Evolutionary conservation across 2,888 invertebrate species (phyloP).

Genomic region (Icerya purchasi): DNA sequence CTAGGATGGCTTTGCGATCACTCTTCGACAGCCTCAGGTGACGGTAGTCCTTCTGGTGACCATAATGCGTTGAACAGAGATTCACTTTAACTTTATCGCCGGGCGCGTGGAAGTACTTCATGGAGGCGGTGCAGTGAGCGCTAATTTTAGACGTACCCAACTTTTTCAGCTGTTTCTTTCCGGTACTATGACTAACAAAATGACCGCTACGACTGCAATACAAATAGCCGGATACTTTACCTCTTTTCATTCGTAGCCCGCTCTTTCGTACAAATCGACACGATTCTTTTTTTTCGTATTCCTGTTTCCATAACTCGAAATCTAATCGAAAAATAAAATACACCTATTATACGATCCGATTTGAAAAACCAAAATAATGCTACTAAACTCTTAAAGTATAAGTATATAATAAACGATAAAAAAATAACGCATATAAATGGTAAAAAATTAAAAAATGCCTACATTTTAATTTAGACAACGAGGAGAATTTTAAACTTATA

Average conservation of each 20-base stretch:
- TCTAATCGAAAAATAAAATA: no score
- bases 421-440: no score
- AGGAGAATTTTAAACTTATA: no score
- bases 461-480: no score
- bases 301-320: constrained; percentile 18
- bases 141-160: constrained; percentile 14
- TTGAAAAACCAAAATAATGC: no score
- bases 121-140: constrained; percentile 16
- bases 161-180: constrained; percentile 13
- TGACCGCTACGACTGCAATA: constrained; percentile 16
- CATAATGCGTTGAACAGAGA: constrained; percentile 15
- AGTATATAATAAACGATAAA: no score
- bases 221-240: constrained; percentile 14
- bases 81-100: constrained; percentile 13
- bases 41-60: constrained; percentile 15
- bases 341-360: no score
- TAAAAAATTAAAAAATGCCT: no score
- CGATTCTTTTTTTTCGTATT: constrained; percentile 17
- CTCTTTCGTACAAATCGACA: constrained; percentile 17
- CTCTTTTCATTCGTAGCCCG: constrained; percentile 14
- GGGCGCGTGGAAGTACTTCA: constrained; percentile 12
- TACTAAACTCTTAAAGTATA: no score
- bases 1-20: constrained; percentile 14
- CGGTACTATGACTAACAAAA: constrained; percentile 15
- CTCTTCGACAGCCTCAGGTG: constrained; percentile 13